Evolutionary conservation across 1,140 invertebrate species (phyloP).

Genomic region (Galendromus occidentalis): DNA sequence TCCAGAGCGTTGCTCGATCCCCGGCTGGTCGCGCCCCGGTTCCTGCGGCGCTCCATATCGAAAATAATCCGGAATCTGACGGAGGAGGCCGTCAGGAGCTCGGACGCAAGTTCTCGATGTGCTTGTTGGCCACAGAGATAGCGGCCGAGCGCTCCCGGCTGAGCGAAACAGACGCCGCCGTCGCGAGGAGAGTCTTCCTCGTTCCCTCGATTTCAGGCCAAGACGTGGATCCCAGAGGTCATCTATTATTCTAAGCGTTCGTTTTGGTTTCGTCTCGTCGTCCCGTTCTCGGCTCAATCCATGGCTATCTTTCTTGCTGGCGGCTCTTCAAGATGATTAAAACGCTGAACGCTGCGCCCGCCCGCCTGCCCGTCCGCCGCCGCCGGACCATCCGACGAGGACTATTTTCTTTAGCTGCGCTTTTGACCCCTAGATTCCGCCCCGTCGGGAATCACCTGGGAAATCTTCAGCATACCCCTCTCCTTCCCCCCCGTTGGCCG

Average conservation of each 20-base stretch:
- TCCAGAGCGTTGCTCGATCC: no score
- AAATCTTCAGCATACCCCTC: neutral
- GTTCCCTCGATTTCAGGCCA: no score
- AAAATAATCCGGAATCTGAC: no score
- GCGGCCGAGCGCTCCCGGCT: no score
- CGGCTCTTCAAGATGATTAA: constrained; percentile 12
- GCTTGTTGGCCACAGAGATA: no score
- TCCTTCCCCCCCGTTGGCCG: no score
- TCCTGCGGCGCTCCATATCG: no score
- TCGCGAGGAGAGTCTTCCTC: no score
- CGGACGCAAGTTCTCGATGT: no score
- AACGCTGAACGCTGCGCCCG: neutral
- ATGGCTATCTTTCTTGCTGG: neutral
- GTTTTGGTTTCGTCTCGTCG: neutral
- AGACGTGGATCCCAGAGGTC: constrained; percentile 3
- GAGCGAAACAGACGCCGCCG: no score
- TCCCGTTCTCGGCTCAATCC: neutral
- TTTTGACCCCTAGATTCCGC: neutral
- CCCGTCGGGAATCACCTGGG: constrained; percentile 9
- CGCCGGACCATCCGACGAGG: neutral
- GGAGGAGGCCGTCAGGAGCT: no score
- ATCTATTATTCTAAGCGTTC: constrained; percentile 3
- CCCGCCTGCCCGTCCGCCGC: neutral
- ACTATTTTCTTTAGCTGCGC: neutral
- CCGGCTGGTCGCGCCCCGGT: no score